phyloP scores from a whole-genome alignment of 2,113 vertebrate species.

The Entomyzon cyanotis region DNA sequence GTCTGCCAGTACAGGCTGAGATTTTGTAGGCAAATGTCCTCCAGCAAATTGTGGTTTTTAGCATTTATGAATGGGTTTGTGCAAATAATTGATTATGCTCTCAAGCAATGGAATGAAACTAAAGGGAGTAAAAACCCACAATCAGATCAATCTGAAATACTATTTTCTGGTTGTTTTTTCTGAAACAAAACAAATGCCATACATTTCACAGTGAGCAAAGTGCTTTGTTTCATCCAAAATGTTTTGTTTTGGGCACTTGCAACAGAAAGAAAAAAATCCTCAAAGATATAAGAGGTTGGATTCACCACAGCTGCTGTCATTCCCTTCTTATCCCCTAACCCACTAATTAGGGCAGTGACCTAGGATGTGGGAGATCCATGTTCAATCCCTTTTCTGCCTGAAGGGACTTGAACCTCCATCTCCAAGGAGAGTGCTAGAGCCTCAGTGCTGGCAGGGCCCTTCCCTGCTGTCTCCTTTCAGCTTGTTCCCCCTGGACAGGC shows the following conservation, averaged over 20 bases:
- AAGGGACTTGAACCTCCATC: constrained; percentile 36
- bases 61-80: neutral
- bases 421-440: neutral
- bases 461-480: neutral
- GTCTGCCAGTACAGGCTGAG: neutral
- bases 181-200: neutral
- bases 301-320: constrained; percentile 62
- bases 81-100: neutral
- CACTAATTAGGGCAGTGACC: constrained; percentile 66
- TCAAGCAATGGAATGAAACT: neutral
- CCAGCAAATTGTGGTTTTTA: neutral
- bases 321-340: constrained; percentile 53
- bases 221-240: constrained; percentile 5
- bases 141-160: neutral
- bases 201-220: neutral
- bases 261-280: neutral
- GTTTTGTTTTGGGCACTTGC: neutral
- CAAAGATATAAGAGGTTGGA: neutral
- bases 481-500: neutral
- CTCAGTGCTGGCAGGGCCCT: neutral
- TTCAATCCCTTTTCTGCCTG: constrained; percentile 43
- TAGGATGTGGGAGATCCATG: constrained; percentile 48
- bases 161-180: neutral
- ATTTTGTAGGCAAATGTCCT: neutral
- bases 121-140: neutral